Evolutionary conservation across 2,888 invertebrate species (phyloP), one percentile per base, ranked within the genome.

Genomic region (Dryocosmus kuriphilus): DNA sequence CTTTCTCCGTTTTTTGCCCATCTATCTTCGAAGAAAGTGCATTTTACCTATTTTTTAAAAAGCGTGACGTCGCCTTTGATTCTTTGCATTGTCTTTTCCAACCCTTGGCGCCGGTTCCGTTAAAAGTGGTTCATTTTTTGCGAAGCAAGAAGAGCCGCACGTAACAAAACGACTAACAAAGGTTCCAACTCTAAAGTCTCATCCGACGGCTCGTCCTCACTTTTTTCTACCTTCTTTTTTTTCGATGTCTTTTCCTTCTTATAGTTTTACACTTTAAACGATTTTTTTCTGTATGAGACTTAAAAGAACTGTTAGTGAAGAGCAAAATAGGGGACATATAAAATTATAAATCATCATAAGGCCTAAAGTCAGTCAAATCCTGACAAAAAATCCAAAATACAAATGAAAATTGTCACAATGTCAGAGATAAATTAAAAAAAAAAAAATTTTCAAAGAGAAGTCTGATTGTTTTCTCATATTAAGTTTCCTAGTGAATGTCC

Each of bases 61-160:
- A 62, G 30, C 30, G 30, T 27, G 61, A 27, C 32, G 61, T 32
- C 19, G 30, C 14, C 19, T 8, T 62, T 19, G 30, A 62, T 32
- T 30, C 7, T 0, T 8, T 27, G 27, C 61, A 62, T n/a, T 62
- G 61, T 62, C 61, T 62, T 62, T 62, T 16, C 61, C 8, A 62
- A 30, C 61, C 30, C 61, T 30, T 30, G 61, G 61, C 61, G 61
- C 61, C 61, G 16, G 30, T 8, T 32, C 61, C 19, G 19, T 30
- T n/a, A 30, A 60, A 61, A 61, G 30, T 30, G 61, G 61, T 61
- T 30, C 30, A 30, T 30, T 55, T 55, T 61, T 61, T 61, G 27
- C 30, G 7, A 19, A 6, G 19, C 19, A 14, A 61, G 30, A 61
- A 61, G 61, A 61, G 19, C 30, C 30, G 30, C 61, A 30, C 30